These are phyloP conservation scores for Conistra vaccinii DNA, from an alignment of 2,888 invertebrate species.

Conservation along the genomic window DNA sequence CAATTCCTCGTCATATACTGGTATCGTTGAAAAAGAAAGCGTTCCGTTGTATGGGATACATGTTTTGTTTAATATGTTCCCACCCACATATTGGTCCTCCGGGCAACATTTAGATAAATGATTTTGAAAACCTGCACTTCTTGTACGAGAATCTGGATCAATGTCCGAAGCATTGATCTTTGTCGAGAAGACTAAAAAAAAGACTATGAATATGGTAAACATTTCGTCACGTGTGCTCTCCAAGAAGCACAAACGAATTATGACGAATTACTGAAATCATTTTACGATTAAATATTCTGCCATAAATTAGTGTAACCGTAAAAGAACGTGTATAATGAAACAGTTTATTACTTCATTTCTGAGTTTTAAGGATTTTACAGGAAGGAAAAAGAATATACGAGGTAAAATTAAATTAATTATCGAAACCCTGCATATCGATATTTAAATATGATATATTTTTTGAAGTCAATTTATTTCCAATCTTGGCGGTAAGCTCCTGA, in stretches of 20 bases:
- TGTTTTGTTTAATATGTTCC: rapidly evolving
- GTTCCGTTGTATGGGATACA: background rate
- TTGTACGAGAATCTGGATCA: background rate
- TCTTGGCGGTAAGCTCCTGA: too few species aligned
- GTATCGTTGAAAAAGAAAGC: constrained; percentile 28
- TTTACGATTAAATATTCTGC: too few species aligned
- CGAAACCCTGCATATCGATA: too few species aligned
- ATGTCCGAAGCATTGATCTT: background rate
- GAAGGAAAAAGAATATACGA: background rate
- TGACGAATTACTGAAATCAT: background rate
- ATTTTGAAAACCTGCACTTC: too few species aligned
- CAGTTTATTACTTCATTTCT: background rate
- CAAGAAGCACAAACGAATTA: background rate
- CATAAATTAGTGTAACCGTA: too few species aligned
- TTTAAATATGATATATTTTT: background rate
- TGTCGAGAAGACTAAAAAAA: constrained; percentile 21
- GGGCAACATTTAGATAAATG: constrained; percentile 34
- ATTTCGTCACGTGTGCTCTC: constrained; percentile 11
- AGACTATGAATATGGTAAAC: constrained; percentile 1
- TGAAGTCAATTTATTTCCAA: too few species aligned
- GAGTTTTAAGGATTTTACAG: background rate
- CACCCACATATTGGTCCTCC: constrained; percentile 8
- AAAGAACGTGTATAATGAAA: background rate
- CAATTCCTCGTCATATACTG: constrained; percentile 26
- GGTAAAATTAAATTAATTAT: too few species aligned